phyloP scores from a whole-genome alignment of 2,888 invertebrate genomes.

The Tupiocoris notatus region DNA sequence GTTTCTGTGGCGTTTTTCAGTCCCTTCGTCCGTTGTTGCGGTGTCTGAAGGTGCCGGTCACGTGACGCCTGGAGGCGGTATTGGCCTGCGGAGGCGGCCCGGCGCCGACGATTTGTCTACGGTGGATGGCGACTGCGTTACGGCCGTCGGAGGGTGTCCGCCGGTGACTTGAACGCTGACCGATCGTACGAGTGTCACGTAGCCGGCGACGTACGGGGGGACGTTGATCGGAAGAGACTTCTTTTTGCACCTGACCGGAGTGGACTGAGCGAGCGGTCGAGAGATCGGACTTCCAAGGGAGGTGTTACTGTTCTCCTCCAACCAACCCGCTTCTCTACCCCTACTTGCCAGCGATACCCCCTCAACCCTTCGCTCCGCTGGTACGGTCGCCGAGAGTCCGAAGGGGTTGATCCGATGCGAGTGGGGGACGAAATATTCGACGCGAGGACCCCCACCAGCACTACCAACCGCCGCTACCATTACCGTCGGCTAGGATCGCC shows the following conservation, averaged over 20 bases:
- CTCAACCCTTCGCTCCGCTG: not conserved
- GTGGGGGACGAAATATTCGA: not conserved
- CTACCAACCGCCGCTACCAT: not conserved
- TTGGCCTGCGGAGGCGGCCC: constrained; percentile 9
- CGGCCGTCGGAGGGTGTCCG: not conserved
- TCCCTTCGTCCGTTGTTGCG: not conserved
- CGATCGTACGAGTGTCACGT: not conserved
- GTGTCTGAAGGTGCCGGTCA: not conserved
- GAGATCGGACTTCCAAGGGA: constrained; percentile 26
- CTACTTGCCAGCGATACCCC: not conserved
- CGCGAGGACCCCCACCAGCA: constrained; percentile 22
- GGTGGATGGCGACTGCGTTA: not conserved
- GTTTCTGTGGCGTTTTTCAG: not conserved
- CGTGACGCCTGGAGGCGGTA: too few species aligned
- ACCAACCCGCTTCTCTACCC: not conserved
- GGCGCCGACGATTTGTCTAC: not conserved
- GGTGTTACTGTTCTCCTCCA: constrained; percentile 35
- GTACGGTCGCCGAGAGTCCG: not conserved
- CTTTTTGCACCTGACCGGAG: constrained; percentile 41
- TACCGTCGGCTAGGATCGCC: too few species aligned
- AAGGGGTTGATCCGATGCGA: not conserved
- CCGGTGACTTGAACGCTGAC: not conserved
- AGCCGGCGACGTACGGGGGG: not conserved
- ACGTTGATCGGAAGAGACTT: not conserved
- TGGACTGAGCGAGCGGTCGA: constrained; percentile 38